A percentile compares a stretch with the other conserved stretches of the same genome.
Evolutionary conservation across 2,888 invertebrate species (phyloP).

Genomic region (Acleris holmiana): DNA sequence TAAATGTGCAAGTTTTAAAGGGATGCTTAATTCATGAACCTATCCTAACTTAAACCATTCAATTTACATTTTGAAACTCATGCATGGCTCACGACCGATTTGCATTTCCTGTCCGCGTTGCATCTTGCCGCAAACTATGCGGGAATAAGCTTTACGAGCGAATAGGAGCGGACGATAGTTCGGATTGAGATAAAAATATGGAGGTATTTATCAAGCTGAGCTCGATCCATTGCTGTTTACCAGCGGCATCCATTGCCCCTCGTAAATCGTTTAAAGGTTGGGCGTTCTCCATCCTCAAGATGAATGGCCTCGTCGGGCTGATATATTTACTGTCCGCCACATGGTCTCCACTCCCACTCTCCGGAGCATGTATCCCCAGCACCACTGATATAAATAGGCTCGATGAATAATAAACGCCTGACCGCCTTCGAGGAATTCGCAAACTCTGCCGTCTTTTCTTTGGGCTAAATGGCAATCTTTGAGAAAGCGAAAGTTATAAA

Average conservation of each 20-base stretch:
- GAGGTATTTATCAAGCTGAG: constrained; percentile 43
- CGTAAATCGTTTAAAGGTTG: constrained; percentile 83
- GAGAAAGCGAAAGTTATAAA: not conserved
- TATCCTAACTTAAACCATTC: constrained; percentile 73
- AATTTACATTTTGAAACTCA: constrained; percentile 77
- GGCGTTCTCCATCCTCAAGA: constrained; percentile 79
- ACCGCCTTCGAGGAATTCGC: constrained; percentile 50
- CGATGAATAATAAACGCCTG: constrained; percentile 52
- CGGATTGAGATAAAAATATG: constrained; percentile 33
- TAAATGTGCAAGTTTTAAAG: constrained; percentile 73
- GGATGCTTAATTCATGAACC: constrained; percentile 79
- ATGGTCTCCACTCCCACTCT: constrained; percentile 60
- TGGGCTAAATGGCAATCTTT: constrained; percentile 24
- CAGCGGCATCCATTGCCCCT: constrained; percentile 67
- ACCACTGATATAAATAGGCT: constrained; percentile 51
- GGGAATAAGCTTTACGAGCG: constrained; percentile 42
- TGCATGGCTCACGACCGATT: constrained; percentile 62
- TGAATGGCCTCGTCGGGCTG: constrained; percentile 77
- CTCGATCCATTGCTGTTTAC: constrained; percentile 51
- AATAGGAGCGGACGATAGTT: constrained; percentile 17
- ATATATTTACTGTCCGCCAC: constrained; percentile 79
- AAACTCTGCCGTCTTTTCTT: constrained; percentile 16
- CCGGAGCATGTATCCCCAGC: constrained; percentile 66
- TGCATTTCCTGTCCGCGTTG: constrained; percentile 69
- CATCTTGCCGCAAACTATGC: constrained; percentile 59